phyloP scores from a whole-genome alignment of 2,888 invertebrate species.

The Leucoma salicis region DNA sequence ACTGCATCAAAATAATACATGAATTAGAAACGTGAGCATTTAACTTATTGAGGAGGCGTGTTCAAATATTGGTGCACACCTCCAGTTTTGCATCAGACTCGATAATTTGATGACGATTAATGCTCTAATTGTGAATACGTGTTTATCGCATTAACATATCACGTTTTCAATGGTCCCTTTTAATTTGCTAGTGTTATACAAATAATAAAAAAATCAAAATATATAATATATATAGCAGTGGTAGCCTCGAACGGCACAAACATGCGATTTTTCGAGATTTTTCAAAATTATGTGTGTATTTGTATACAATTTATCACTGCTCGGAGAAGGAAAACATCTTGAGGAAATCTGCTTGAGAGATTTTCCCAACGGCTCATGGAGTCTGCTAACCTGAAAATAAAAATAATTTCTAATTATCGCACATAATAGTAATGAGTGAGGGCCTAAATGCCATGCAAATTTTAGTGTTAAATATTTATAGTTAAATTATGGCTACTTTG shows the following conservation, averaged over 20 bases:
- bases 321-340: no score
- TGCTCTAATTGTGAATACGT: constrained; percentile 8
- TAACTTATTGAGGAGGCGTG: background rate
- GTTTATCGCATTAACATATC: background rate
- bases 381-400: no score
- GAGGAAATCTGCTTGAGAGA: no score
- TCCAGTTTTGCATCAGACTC: background rate
- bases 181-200: background rate
- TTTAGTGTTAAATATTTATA: background rate
- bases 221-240: no score
- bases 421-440: background rate
- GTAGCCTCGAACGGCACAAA: no score
- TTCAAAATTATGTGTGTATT: no score
- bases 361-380: no score
- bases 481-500: background rate
- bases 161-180: background rate
- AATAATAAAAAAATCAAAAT: no score
- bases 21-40: background rate
- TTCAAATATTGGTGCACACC: background rate
- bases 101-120: background rate
- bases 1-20: background rate
- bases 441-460: background rate
- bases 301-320: no score
- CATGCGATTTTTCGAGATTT: no score
- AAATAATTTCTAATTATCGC: background rate